A percentile compares a stretch with the other conserved stretches of the same genome.
phyloP scores from a whole-genome alignment of 2,113 vertebrate genomes.

The Panthera leo region DNA sequence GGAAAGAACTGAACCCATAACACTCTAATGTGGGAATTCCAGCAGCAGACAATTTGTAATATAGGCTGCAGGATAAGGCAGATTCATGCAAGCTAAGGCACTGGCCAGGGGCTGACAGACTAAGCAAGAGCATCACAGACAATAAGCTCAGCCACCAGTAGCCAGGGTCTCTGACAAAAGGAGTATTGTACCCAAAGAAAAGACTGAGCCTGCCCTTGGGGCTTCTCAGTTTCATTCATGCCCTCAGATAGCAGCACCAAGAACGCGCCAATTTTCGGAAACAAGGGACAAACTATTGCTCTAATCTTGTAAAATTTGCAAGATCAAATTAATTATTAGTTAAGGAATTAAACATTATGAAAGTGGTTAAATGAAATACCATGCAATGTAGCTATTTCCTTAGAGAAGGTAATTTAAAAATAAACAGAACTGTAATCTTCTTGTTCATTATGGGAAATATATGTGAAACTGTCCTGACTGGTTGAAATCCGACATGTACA shows the following conservation, averaged over 20 bases:
- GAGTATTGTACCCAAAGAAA: neutral
- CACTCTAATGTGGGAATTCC: neutral
- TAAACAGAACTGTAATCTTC: neutral
- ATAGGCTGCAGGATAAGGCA: neutral
- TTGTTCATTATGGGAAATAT: neutral
- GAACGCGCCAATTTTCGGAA: neutral
- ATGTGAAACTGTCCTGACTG: neutral
- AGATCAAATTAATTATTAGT: neutral
- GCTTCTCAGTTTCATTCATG: neutral
- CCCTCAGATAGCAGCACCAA: neutral
- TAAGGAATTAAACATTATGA: neutral
- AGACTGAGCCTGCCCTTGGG: neutral
- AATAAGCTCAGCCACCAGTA: neutral
- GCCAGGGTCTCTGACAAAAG: neutral
- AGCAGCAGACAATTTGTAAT: neutral
- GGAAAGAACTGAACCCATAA: neutral
- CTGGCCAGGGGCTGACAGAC: neutral
- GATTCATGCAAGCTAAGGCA: neutral
- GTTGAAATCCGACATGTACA: neutral
- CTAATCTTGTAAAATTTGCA: neutral
- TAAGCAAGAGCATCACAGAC: neutral
- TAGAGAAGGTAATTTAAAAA: neutral
- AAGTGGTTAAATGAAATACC: conserved; percentile 5
- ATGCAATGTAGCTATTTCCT: neutral
- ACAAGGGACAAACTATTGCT: neutral